Evolutionary conservation across 2,888 invertebrate genomes (phyloP).

Genomic region (Ormyrus nitidulus): DNA sequence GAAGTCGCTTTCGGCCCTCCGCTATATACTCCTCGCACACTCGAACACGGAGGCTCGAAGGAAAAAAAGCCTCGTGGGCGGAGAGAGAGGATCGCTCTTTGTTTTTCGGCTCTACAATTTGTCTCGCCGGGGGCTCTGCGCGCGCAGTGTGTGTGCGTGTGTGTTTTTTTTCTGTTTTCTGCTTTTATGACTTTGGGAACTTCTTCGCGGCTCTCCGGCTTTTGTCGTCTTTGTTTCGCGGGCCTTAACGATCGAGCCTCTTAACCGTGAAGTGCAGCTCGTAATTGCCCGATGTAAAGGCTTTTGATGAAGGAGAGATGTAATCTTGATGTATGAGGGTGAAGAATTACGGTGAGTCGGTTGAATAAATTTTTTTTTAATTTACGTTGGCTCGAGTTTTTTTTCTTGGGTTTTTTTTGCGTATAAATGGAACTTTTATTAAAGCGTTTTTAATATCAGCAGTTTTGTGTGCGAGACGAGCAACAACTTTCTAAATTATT

Average conservation of each 20-base stretch:
- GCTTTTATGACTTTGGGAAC: background rate
- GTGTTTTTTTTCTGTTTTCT: too few relatives aligned
- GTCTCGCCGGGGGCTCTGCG: conserved; percentile 1
- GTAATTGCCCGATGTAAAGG: background rate
- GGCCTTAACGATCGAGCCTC: conserved; percentile 2
- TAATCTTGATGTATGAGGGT: conserved; percentile 2
- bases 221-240: background rate
- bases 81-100: conserved; percentile 18
- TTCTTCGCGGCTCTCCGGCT: background rate
- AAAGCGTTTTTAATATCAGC: too few relatives aligned
- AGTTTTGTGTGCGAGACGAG: too few relatives aligned
- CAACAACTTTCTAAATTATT: too few relatives aligned
- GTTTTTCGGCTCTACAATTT: conserved; percentile 24
- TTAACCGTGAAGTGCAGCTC: background rate
- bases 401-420: too few relatives aligned
- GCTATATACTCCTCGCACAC: background rate
- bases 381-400: too few relatives aligned
- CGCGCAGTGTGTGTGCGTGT: too few relatives aligned
- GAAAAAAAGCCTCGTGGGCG: conserved; percentile 22
- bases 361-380: too few relatives aligned
- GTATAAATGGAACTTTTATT: too few relatives aligned
- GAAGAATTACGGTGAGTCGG: background rate
- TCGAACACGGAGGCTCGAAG: background rate
- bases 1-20: background rate
- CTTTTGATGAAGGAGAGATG: background rate